phyloP scores from a whole-genome alignment of 2,888 invertebrate genomes.

The Diaphora mendica region DNA sequence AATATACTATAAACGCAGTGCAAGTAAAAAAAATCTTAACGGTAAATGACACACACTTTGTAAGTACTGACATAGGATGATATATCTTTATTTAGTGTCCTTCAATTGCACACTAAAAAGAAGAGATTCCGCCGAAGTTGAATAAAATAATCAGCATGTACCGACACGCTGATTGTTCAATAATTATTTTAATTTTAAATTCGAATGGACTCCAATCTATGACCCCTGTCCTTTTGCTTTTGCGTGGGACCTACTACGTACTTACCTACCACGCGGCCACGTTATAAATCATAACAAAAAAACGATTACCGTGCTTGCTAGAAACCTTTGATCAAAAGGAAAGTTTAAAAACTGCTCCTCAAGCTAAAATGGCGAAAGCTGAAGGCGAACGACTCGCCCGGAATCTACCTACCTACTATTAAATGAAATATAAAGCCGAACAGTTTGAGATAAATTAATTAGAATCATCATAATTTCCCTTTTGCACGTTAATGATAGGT shows the following conservation, averaged over 20 bases:
- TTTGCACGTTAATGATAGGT: neutral
- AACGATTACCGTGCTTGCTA: neutral
- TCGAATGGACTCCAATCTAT: neutral
- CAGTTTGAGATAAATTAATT: slow-evolving; percentile 1
- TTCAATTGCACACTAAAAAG: too few species aligned
- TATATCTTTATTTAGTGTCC: neutral
- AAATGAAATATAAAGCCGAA: neutral
- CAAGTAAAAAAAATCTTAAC: neutral
- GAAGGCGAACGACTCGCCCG: neutral
- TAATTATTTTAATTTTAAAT: neutral
- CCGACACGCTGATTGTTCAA: neutral
- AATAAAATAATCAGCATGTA: too few species aligned
- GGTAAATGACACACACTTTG: neutral
- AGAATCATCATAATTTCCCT: neutral
- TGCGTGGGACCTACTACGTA: too few species aligned
- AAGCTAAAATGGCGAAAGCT: neutral
- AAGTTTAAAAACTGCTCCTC: neutral
- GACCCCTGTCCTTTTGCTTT: neutral
- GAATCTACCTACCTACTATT: neutral
- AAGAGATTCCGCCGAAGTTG: too few species aligned
- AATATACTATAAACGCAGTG: neutral
- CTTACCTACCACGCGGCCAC: neutral
- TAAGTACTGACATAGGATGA: neutral
- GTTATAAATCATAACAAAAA: neutral
- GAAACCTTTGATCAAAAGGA: neutral